Evolutionary conservation across 2,113 vertebrate genomes (phyloP), one percentile per base, ranked within the genome.

Genomic region (Scopus umbretta): DNA sequence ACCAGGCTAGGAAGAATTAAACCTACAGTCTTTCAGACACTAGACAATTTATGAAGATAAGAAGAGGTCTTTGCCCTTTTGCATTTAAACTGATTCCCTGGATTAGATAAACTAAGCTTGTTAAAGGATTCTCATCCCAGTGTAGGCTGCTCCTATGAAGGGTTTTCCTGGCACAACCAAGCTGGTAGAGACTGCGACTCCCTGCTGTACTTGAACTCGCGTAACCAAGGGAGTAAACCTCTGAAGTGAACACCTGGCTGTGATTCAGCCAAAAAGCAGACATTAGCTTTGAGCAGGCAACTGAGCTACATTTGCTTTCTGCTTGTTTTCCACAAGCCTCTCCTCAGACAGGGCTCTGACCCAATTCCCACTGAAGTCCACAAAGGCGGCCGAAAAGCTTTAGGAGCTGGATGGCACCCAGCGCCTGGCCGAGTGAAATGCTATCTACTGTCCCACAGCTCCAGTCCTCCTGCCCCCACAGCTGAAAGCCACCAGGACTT

Each of bases 371-470:
- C 27, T 70, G 53, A 73, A 90, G 78, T 25, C 78, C 88, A 70
- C 74, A 86, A 36, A 90, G 91, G 71, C n/a, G 0, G 73, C 58
- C 1, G 26, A 63, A 7, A 0, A 4, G 70, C 86, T 76, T 34
- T 25, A 50, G 74, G 86, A 94, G 61, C 47, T 90, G 94, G 92
- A 95, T 63, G 81, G 82, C 66, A 80, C 87, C 87, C 78, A 95
- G 84, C 3, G 2, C 70, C 86, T 38, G 63, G 81, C 66, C 3
- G 13, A 88, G 59, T 72, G 87, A 80, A 95, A 90, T 2, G 29
- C 58, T 82, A 76, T 72, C 91, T 26, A 2, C 56, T 88, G 70
- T 66, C 95, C 66, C 71, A 34, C 70, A 82, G 91, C 81, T 85
- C 83, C 93, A 83, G 65, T 68, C 68, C 80, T 94, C 87, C 87